phyloP scores from a whole-genome alignment of 53 echinoderm and acorn worm genomes.

The Astropecten irregularis region DNA sequence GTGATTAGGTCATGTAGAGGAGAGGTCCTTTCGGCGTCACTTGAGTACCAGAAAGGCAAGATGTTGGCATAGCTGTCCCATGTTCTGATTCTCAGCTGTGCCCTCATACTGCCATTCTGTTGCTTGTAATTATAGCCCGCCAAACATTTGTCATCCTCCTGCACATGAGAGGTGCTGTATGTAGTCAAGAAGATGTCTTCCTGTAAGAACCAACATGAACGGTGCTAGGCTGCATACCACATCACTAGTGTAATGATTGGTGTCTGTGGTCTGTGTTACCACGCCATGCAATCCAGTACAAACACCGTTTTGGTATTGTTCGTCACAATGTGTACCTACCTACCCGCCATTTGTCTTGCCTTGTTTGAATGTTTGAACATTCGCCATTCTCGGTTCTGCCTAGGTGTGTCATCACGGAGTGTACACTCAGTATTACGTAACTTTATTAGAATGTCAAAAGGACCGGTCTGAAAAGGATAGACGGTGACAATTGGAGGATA shows the following conservation, averaged over 20 bases:
- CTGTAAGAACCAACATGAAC: neutral
- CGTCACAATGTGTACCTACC: no score
- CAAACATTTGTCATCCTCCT: no score
- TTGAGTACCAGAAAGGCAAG: slow-evolving; percentile 67
- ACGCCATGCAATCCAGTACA: no score
- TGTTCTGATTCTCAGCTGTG: slow-evolving; percentile 79
- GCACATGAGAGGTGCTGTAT: neutral
- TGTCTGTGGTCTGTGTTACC: neutral
- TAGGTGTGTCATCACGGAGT: no score
- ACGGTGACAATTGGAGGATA: no score
- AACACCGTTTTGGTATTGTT: no score
- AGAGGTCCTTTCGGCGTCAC: no score
- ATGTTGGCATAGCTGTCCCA: slow-evolving; percentile 80
- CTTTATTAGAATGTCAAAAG: neutral
- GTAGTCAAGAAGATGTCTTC: neutral
- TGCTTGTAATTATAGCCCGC: slow-evolving; percentile 33
- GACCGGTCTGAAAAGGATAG: neutral
- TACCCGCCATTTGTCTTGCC: neutral
- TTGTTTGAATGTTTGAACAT: neutral
- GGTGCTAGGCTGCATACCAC: neutral
- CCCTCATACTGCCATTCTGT: slow-evolving; percentile 85
- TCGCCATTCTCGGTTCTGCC: slow-evolving; percentile 57
- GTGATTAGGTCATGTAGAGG: no score
- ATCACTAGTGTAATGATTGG: neutral
- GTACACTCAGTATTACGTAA: no score